Evolutionary conservation across 2,888 invertebrate genomes (phyloP), one percentile per base, ranked within the genome.

Genomic region (Oeneis ivallda): DNA sequence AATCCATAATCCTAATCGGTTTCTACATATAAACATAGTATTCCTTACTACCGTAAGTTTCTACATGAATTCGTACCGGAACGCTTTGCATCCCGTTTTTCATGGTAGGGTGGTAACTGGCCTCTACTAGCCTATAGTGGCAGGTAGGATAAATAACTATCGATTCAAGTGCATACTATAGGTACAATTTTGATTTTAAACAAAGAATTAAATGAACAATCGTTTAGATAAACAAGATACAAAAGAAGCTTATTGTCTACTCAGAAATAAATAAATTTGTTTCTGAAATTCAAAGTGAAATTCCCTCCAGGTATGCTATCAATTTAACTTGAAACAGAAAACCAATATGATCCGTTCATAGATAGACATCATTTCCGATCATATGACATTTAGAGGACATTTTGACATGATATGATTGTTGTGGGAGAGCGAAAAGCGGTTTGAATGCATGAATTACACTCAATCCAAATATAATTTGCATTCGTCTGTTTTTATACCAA

Each of bases 341-440:
- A 37, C 17, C 54, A 37, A 39, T 39, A 17, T 54, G 54, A 53
- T 37, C 17, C 15, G 15, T 11, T 39, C 10, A 39, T 17, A 10
- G 34, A 37, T 11, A 17, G 41, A 43, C 26, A 26, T 57, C 67
- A 70, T 71, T 72, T 64, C 71, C 67, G 62, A 73, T 73, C 71
- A 71, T 74, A 72, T 76, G 73, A 73, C 76, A 71, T 73, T 74
- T 59, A 70, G 37, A 71, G 34, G 72, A 80, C 81, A 74, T 79
- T 81, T 80, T 81, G 85, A 83, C 82, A 75, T 81, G 81, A 79
- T 81, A 76, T 82, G 84, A 82, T 81, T 70, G 76, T 74, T 79
- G 80, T 69, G 37, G 75, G 77, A 66, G 74, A 74, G 71, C 72
- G 76, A 76, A 75, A 79, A 79, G 75, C 75, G 77, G 74, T 17